Base-by-base conservation (phyloP, 2,113 vertebrate species). In the Chaetops frenatus region DNA sequence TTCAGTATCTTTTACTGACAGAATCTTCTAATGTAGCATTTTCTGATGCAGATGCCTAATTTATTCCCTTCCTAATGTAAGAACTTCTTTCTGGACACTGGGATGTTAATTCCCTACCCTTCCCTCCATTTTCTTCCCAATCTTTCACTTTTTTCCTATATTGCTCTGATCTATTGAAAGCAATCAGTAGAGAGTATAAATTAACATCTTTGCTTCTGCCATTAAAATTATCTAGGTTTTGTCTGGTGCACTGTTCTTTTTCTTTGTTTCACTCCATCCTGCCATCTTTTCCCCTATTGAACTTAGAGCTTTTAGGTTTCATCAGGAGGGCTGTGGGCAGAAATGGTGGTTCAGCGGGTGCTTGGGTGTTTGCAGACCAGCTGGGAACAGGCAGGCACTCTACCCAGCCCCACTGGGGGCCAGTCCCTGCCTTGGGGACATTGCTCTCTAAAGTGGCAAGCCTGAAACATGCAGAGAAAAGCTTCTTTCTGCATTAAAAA, bases 31-130 rank as follows among this genome's bases (percentile, higher is more conserved):
- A 21, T n/a, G 13, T 9, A 69, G 70, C 22, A 40, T 33, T 61
- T 27, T 50, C 60, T 70, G 47, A 70, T 64, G 67, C 74, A 58
- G 51, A 51, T 31, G 29, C 19, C 51, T 42, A 38, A 79, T 60
- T 67, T 60, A 53, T 13, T 78, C 38, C 10, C 17, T 58, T 60
- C 24, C 19, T 62, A 58, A 81, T 2, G 6, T 51, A 31, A 92
- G 35, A 83, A 33, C 20, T 72, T 21, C 19, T 72, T 81, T 56
- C 73, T 67, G 44, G 15, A 18, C 47, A 79, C 29, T 21, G 6
- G 0, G 0, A 2, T 28, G 12, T n/a, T 35, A 38, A 17, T 76
- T 71, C 31, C 4, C 13, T 84, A 48, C 19, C 38, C 15, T n/a
- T 62, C 35, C 20, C 36, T 69, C 56, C 85, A 11, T 44, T 64